These are phyloP conservation scores for Campoplex capitator DNA, from an alignment of 2,888 invertebrate species.

Conservation along the genomic window DNA sequence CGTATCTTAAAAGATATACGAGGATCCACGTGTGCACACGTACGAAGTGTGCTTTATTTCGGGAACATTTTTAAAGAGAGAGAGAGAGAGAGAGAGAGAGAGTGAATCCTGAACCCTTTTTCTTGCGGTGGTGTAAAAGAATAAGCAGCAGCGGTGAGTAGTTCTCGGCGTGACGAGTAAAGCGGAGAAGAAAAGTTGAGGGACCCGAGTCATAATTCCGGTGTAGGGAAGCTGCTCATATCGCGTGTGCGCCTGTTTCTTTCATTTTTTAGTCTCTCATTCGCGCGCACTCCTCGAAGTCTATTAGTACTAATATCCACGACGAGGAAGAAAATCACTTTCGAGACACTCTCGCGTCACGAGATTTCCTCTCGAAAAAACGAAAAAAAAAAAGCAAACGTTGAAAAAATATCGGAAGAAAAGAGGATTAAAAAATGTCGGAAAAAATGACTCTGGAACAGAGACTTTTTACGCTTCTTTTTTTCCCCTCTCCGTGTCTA, in stretches of 20 bases:
- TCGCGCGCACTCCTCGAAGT: constrained; percentile 5
- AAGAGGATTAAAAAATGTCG: constrained; percentile 6
- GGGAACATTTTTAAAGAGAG: constrained; percentile 25
- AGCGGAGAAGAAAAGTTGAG: constrained; percentile 13
- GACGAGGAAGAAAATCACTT: constrained; percentile 12
- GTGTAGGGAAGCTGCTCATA: constrained; percentile 34
- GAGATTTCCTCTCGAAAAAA: constrained; percentile 4
- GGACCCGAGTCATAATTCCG: constrained; percentile 56
- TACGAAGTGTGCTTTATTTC: constrained; percentile 50
- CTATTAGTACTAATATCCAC: constrained; percentile 21
- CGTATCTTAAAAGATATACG: background rate
- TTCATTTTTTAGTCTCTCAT: background rate
- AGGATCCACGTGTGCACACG: background rate
- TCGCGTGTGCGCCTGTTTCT: background rate
- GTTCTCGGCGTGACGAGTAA: constrained; percentile 21
- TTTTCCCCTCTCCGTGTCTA: constrained; percentile 40
- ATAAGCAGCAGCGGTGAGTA: background rate
- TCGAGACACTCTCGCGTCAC: constrained; percentile 17
- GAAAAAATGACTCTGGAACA: constrained; percentile 46
- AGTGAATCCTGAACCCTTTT: constrained; percentile 48
- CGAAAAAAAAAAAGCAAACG: background rate
- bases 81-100: constrained; percentile 20
- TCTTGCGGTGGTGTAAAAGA: constrained; percentile 23
- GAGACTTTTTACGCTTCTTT: constrained; percentile 11
- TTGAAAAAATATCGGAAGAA: constrained; percentile 15